Conservation (phyloP, 1,140 invertebrate species). For the Chelonus insularis region DNA sequence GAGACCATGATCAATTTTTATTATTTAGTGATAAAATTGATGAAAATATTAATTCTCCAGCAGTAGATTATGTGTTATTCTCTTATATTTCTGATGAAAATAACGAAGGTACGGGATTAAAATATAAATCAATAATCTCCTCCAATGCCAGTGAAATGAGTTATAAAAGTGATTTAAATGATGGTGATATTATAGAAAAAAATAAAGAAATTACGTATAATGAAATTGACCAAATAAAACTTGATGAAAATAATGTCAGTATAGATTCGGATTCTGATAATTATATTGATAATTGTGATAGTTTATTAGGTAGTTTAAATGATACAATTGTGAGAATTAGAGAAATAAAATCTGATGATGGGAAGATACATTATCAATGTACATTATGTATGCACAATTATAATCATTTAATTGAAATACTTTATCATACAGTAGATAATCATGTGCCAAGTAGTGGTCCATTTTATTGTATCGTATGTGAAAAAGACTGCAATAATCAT, state of each 20-base stretch:
- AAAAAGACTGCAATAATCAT: constrained; percentile 52
- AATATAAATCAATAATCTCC: too few species aligned
- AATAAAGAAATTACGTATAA: constrained; percentile 23
- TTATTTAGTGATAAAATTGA: too few species aligned
- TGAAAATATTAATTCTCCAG: too few species aligned
- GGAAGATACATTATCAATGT: constrained; percentile 50
- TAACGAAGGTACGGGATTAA: too few species aligned
- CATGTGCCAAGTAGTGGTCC: constrained; percentile 51
- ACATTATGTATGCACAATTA: constrained; percentile 52
- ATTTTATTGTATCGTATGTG: constrained; percentile 56
- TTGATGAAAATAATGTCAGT: constrained; percentile 12
- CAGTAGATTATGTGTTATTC: too few species aligned
- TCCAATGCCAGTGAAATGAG: too few species aligned
- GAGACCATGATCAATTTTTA: too few species aligned
- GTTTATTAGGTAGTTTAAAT: constrained; percentile 50
- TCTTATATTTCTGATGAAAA: too few species aligned
- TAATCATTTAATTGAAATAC: constrained; percentile 37
- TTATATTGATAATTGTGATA: constrained; percentile 35
- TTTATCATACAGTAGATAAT: constrained; percentile 51
- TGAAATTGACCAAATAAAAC: constrained; percentile 10
- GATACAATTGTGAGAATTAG: constrained; percentile 53
- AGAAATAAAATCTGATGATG: constrained; percentile 44
- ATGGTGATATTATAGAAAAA: constrained; percentile 14
- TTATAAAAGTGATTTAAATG: neutral
- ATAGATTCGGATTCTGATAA: constrained; percentile 37